Conservation (phyloP, 1,140 invertebrate species). For the Papilio machaon region DNA sequence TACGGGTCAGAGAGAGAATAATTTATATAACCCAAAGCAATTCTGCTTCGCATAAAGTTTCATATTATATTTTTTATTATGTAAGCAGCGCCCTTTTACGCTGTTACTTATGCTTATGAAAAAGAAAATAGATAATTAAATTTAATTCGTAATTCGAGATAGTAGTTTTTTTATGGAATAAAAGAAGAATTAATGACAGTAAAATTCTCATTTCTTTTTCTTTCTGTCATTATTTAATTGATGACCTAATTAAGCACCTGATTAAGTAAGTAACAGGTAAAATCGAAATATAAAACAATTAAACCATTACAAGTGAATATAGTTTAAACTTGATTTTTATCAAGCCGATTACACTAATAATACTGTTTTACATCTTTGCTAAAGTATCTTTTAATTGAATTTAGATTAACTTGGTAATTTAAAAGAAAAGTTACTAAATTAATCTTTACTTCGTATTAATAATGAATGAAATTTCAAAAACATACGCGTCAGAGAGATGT, state of each 20-base stretch:
- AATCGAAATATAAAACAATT: too few species aligned
- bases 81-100: background rate
- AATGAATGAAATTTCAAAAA: conserved; percentile 17
- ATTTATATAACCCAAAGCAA: conserved; percentile 27
- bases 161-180: too few species aligned
- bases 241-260: too few species aligned
- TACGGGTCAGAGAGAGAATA: conserved; percentile 27
- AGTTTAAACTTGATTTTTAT: background rate
- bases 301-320: background rate
- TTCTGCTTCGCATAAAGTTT: conserved; percentile 17
- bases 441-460: conserved; percentile 14
- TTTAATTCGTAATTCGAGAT: background rate
- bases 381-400: background rate
- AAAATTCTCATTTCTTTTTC: too few species aligned
- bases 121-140: background rate
- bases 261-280: too few species aligned
- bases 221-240: too few species aligned
- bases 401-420: background rate
- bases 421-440: background rate
- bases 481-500: conserved; percentile 6
- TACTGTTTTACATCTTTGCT: background rate
- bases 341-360: too few species aligned
- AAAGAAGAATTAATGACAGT: too few species aligned
- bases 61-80: conserved; percentile 22
- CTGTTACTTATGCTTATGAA: background rate